phyloP scores from a whole-genome alignment of 2,113 vertebrate species.

The Haemorhous mexicanus region DNA sequence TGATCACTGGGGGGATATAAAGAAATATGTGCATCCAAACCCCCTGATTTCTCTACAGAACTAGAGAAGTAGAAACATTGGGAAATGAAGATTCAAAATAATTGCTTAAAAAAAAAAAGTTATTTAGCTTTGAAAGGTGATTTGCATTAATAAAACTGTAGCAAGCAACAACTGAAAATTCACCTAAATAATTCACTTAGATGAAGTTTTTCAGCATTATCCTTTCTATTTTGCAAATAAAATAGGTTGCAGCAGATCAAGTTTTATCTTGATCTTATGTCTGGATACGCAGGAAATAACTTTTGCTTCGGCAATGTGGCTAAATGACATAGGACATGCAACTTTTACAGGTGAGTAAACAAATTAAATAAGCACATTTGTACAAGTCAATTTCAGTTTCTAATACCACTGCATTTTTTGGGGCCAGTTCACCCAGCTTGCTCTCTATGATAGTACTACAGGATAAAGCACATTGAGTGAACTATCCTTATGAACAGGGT shows the following conservation, averaged over 20 bases:
- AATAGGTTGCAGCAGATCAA: not conserved
- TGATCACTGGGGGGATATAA: not conserved
- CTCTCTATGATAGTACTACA: not conserved
- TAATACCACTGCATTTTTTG: not conserved
- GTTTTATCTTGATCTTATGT: not conserved
- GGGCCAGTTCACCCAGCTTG: not conserved
- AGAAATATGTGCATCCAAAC: not conserved
- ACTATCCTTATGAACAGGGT: not conserved
- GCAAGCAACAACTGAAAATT: not conserved
- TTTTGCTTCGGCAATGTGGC: not conserved
- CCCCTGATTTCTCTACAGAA: not conserved
- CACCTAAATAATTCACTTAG: not conserved
- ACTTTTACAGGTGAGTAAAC: not conserved
- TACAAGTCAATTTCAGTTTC: not conserved
- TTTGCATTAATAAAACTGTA: not conserved
- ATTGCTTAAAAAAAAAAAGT: accelerated
- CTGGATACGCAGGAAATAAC: not conserved
- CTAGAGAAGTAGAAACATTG: not conserved
- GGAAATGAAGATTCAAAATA: not conserved
- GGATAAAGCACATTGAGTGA: not conserved
- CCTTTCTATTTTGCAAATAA: not conserved
- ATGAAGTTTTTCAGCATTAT: not conserved
- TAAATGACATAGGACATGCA: not conserved
- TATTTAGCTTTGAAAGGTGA: not conserved
- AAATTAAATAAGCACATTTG: not conserved